Conservation (phyloP, 2,888 invertebrate species). For the Scaptomyza reducta region DNA sequence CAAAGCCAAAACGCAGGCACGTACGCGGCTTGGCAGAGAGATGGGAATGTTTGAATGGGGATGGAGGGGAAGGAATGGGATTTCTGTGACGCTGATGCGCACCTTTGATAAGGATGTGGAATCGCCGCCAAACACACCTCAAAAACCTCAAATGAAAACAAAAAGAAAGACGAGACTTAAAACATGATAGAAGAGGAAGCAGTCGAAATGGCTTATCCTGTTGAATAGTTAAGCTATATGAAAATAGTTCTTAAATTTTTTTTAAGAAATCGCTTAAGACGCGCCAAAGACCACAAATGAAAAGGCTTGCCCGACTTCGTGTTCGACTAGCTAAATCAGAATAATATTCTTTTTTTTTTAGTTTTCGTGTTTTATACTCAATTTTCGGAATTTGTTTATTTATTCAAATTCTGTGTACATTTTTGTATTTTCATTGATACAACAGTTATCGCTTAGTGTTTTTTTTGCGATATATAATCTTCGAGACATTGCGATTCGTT, state of each 20-base stretch:
- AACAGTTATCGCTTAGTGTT: no score
- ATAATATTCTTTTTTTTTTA: neutral
- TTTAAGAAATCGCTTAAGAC: no score
- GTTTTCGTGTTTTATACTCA: neutral
- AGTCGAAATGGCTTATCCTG: constrained; percentile 60
- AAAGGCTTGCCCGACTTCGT: neutral
- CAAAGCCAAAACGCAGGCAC: constrained; percentile 68
- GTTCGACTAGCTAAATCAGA: neutral
- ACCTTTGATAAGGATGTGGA: constrained; percentile 73
- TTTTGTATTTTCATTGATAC: no score
- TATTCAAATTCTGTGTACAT: neutral
- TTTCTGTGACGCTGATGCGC: constrained; percentile 73
- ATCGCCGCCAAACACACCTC: constrained; percentile 53
- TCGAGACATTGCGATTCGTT: no score
- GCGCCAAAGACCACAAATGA: no score
- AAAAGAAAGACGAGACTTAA: constrained; percentile 18
- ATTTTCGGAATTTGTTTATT: neutral
- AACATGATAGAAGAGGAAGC: neutral
- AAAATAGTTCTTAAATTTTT: neutral
- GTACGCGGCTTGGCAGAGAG: constrained; percentile 42
- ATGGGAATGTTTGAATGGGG: neutral
- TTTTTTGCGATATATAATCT: no score
- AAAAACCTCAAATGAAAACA: constrained; percentile 31
- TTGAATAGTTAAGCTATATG: constrained; percentile 31
- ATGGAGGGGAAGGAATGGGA: constrained; percentile 27